These are phyloP conservation scores for Autographa gamma DNA, from an alignment of 2,888 invertebrate species.

Conservation along the genomic window DNA sequence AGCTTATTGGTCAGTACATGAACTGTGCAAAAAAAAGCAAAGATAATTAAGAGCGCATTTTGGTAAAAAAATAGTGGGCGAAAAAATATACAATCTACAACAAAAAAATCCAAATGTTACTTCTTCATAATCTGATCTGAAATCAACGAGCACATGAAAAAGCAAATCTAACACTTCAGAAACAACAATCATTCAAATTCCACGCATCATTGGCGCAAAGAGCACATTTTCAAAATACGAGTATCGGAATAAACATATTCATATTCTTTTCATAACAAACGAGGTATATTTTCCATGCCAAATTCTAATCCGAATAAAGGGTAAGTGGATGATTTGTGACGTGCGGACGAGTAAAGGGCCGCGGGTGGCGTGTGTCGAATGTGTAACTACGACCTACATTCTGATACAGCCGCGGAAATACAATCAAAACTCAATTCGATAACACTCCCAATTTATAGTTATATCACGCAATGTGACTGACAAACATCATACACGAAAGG, in stretches of 20 bases:
- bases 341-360: constrained; percentile 71
- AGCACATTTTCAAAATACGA: constrained; percentile 42
- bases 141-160: constrained; percentile 30
- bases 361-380: constrained; percentile 77
- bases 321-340: constrained; percentile 79
- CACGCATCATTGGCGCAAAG: constrained; percentile 40
- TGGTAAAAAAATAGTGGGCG: no score
- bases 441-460: constrained; percentile 79
- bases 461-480: constrained; percentile 70
- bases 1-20: no score
- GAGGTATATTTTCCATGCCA: constrained; percentile 55
- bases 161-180: constrained; percentile 41
- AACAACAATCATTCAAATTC: constrained; percentile 47
- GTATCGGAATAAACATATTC: constrained; percentile 48
- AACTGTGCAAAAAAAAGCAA: no score
- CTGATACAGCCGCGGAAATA: constrained; percentile 74
- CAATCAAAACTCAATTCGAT: constrained; percentile 83
- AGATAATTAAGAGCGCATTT: no score
- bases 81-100: no score
- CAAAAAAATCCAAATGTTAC: no score
- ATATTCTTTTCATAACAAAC: constrained; percentile 49
- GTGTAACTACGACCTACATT: constrained; percentile 77
- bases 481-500: constrained; percentile 61
- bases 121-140: constrained; percentile 13
- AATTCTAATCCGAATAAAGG: constrained; percentile 70